A percentile compares a stretch with the other conserved stretches of the same genome.
These are phyloP conservation scores for Lasius platythorax DNA, from an alignment of 2,888 invertebrate species.

Conservation along the genomic window DNA sequence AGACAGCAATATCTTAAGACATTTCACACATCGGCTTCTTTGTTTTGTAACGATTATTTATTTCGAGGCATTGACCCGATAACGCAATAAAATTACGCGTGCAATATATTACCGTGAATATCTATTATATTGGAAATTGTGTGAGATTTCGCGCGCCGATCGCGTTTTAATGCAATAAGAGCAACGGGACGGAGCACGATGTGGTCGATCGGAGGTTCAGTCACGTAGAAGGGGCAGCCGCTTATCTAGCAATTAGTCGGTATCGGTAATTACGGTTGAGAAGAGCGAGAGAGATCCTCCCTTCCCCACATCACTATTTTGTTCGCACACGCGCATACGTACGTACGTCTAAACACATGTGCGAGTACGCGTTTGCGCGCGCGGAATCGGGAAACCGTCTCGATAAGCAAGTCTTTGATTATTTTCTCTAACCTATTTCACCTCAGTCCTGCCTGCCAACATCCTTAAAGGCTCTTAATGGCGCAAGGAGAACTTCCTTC, in stretches of 20 bases:
- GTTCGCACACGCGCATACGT: neutral
- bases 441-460: conserved; percentile 32
- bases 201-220: conserved; percentile 36
- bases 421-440: conserved; percentile 59
- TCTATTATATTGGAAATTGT: conserved; percentile 25
- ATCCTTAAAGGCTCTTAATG: conserved; percentile 50
- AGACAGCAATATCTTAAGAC: conserved; percentile 16
- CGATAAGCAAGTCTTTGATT: conserved; percentile 56
- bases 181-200: conserved; percentile 2
- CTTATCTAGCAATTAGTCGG: conserved; percentile 73
- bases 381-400: conserved; percentile 47
- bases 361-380: neutral
- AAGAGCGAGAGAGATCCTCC: conserved; percentile 35
- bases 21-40: neutral
- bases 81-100: neutral
- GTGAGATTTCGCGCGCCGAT: conserved; percentile 56
- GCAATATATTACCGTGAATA: conserved; percentile 7
- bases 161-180: conserved; percentile 35
- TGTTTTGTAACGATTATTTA: neutral
- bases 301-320: conserved; percentile 11
- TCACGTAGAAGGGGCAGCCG: conserved; percentile 52
- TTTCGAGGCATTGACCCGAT: neutral
- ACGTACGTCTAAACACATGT: neutral
- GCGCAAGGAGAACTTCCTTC: conserved; percentile 52
- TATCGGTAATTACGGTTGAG: conserved; percentile 70